Conservation (phyloP, 2,888 invertebrate genomes). For the Caradrina kadenii region DNA sequence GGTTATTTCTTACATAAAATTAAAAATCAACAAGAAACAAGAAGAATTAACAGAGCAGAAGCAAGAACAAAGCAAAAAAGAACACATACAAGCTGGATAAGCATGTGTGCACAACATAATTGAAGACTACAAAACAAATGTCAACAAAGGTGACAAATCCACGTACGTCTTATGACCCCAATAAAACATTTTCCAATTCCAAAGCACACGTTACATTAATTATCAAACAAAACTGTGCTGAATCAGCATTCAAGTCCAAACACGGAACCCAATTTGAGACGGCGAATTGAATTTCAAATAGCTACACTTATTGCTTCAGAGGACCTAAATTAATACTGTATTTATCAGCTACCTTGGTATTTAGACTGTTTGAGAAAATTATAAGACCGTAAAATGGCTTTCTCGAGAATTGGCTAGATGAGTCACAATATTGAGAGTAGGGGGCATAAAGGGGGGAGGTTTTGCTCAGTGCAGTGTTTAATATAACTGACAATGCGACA, state of each 20-base stretch:
- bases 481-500: too few relatives aligned
- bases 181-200: conserved; percentile 19
- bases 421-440: too few relatives aligned
- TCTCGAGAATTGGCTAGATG: too few relatives aligned
- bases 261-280: conserved; percentile 64
- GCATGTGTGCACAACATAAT: too few relatives aligned
- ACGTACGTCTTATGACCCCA: too few relatives aligned
- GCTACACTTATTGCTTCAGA: conserved; percentile 59
- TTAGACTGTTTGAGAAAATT: conserved; percentile 53
- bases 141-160: background rate
- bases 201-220: conserved; percentile 46
- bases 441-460: too few relatives aligned
- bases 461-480: too few relatives aligned
- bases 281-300: conserved; percentile 75
- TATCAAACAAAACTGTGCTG: conserved; percentile 54
- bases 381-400: conserved; percentile 28
- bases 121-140: background rate
- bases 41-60: too few relatives aligned
- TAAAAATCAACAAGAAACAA: too few relatives aligned
- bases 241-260: conserved; percentile 70
- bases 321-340: conserved; percentile 68
- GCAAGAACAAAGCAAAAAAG: too few relatives aligned
- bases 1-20: too few relatives aligned
- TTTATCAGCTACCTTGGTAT: conserved; percentile 50
- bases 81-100: too few relatives aligned